Percentiles rank a stretch among this genome's conserved stretches.
Conservation (phyloP, 2,113 vertebrate genomes). For the Sinocyclocheilus anshuiensis region DNA sequence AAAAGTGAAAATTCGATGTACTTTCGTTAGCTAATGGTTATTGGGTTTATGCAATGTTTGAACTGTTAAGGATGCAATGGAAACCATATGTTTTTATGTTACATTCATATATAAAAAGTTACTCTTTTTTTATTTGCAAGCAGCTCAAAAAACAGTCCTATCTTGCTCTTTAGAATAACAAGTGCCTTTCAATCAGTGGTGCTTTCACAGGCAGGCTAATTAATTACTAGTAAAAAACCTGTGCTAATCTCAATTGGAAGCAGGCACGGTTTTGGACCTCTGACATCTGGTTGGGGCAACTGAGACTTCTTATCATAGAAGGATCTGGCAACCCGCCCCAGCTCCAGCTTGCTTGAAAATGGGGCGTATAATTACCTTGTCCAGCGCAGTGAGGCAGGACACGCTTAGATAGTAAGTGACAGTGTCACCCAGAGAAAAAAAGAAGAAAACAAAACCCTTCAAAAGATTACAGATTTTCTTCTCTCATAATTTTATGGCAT, state of each 20-base stretch:
- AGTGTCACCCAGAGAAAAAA: slow-evolving; percentile 72
- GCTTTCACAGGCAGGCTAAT: slow-evolving; percentile 40
- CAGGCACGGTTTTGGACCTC: background rate
- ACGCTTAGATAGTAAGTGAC: slow-evolving; percentile 82
- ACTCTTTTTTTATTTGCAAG: slow-evolving; percentile 45
- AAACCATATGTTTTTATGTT: slow-evolving; percentile 65
- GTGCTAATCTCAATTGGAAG: slow-evolving; percentile 49
- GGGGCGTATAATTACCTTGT: slow-evolving; percentile 73
- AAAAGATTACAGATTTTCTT: background rate
- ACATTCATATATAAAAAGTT: slow-evolving; percentile 55
- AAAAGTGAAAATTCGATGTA: background rate
- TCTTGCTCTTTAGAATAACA: slow-evolving; percentile 18
- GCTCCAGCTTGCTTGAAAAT: slow-evolving; percentile 59
- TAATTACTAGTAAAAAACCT: slow-evolving; percentile 41
- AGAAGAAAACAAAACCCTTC: background rate
- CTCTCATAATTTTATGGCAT: background rate
- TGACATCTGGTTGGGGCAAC: slow-evolving; percentile 43
- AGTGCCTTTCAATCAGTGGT: slow-evolving; percentile 26
- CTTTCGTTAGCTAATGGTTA: background rate
- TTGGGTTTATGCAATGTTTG: background rate
- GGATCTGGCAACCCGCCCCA: slow-evolving; percentile 43
- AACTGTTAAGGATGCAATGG: slow-evolving; percentile 50
- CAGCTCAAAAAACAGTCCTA: slow-evolving; percentile 33
- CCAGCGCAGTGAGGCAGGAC: slow-evolving; percentile 73
- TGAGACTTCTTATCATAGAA: slow-evolving; percentile 50